Evolutionary conservation across 2,797 vertebrate genomes (phyloP).

Genomic region (Mus caroli): DNA sequence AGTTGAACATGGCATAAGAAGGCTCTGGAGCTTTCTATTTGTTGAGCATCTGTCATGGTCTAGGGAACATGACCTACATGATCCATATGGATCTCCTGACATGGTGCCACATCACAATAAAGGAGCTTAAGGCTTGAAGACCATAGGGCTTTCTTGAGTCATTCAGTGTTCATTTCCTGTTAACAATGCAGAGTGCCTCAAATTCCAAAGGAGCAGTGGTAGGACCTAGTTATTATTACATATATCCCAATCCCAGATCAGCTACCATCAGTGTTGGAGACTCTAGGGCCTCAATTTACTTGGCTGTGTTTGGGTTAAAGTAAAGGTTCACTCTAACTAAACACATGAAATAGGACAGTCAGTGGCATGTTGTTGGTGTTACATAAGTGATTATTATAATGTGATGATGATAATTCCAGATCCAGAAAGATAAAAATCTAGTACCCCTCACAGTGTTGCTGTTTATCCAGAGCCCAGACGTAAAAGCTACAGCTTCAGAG

Average conservation of each 20-base stretch:
- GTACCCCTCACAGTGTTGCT: background rate
- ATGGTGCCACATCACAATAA: background rate
- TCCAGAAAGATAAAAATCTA: background rate
- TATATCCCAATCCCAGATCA: background rate
- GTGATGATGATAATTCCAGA: background rate
- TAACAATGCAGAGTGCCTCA: background rate
- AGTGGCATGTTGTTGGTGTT: background rate
- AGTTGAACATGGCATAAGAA: background rate
- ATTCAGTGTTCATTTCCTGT: constrained; percentile 12
- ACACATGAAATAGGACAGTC: background rate
- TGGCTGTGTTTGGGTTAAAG: background rate
- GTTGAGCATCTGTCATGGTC: background rate
- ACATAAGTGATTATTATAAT: background rate
- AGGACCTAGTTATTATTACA: background rate
- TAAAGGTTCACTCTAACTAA: background rate
- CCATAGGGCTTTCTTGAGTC: background rate
- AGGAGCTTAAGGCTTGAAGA: background rate
- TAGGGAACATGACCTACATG: background rate
- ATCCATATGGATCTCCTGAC: background rate
- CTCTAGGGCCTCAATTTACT: background rate
- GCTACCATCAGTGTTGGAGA: background rate
- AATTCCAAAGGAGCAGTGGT: constrained; percentile 19
- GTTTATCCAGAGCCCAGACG: background rate
- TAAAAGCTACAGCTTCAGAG: constrained; percentile 40
- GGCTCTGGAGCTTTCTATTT: background rate